These are phyloP conservation scores for Dicrostonyx torquatus DNA, from an alignment of 2,797 vertebrate species.

Conservation along the genomic window DNA sequence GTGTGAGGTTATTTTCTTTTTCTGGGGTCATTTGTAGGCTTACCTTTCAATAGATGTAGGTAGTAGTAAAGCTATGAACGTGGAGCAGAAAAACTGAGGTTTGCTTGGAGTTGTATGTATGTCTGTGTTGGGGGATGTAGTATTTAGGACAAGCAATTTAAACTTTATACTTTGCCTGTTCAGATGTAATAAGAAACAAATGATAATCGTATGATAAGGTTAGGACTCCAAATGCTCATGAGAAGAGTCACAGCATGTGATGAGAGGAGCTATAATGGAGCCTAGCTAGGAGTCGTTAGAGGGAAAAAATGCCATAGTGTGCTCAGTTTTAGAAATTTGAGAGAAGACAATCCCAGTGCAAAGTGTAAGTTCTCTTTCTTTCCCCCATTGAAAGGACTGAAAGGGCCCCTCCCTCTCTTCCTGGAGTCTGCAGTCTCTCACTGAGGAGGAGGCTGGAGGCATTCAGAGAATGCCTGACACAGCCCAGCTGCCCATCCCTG, in stretches of 20 bases:
- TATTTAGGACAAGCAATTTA: slow-evolving; percentile 12
- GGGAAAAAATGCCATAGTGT: neutral
- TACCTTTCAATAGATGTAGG: neutral
- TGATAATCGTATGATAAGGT: neutral
- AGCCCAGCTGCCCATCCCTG: neutral
- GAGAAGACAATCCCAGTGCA: neutral
- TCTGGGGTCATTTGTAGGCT: neutral
- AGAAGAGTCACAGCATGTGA: neutral
- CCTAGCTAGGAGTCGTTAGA: neutral
- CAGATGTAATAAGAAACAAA: neutral
- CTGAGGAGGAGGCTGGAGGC: neutral
- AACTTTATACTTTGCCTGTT: neutral
- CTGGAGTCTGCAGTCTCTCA: neutral
- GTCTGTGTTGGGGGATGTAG: neutral
- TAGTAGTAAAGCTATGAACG: neutral
- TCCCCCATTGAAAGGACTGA: neutral
- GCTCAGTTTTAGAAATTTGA: slow-evolving; percentile 30
- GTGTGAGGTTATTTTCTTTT: neutral
- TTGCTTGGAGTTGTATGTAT: neutral
- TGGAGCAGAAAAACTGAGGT: neutral
- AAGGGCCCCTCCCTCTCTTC: neutral
- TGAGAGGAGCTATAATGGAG: neutral
- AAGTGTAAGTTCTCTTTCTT: neutral
- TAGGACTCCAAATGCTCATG: neutral
- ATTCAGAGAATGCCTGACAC: slow-evolving; percentile 5